Percentiles rank a stretch among this genome's conserved stretches.
Evolutionary conservation across 1,140 invertebrate species (phyloP).

Genomic region (Elymnias hypermnestra): DNA sequence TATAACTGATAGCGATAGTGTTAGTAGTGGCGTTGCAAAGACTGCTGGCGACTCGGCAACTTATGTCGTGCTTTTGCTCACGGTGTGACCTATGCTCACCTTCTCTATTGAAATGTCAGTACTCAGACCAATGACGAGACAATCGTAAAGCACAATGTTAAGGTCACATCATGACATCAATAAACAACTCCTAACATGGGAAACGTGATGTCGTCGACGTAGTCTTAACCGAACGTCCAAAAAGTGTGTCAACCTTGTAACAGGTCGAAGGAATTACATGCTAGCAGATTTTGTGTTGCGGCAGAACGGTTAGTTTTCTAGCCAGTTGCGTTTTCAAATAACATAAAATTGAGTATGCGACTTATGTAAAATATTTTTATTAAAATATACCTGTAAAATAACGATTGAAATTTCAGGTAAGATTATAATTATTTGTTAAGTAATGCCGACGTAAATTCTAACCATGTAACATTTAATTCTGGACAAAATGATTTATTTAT

Average conservation of each 20-base stretch:
- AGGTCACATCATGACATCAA: constrained; percentile 75
- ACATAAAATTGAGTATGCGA: neutral
- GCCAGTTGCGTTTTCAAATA: neutral
- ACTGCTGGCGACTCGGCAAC: constrained; percentile 31
- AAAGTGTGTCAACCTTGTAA: constrained; percentile 64
- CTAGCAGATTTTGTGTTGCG: constrained; percentile 27
- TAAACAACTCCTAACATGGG: constrained; percentile 70
- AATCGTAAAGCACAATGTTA: constrained; percentile 74
- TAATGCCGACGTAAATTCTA: too few species aligned
- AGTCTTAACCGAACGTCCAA: constrained; percentile 38
- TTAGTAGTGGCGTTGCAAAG: constrained; percentile 15
- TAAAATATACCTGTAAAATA: too few species aligned
- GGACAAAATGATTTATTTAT: too few species aligned
- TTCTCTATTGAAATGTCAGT: constrained; percentile 73
- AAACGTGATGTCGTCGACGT: constrained; percentile 69
- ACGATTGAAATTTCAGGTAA: too few species aligned
- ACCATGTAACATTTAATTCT: too few species aligned
- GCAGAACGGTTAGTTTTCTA: constrained; percentile 7
- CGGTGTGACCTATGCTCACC: constrained; percentile 64
- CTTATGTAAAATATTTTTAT: too few species aligned
- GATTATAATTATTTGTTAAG: too few species aligned
- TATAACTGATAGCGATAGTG: constrained; percentile 18
- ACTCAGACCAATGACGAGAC: constrained; percentile 64
- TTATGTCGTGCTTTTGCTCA: constrained; percentile 56
- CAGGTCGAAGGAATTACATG: constrained; percentile 39